Evolutionary conservation across 2,797 vertebrate species (phyloP).

Genomic region (Microchirus variegatus): DNA sequence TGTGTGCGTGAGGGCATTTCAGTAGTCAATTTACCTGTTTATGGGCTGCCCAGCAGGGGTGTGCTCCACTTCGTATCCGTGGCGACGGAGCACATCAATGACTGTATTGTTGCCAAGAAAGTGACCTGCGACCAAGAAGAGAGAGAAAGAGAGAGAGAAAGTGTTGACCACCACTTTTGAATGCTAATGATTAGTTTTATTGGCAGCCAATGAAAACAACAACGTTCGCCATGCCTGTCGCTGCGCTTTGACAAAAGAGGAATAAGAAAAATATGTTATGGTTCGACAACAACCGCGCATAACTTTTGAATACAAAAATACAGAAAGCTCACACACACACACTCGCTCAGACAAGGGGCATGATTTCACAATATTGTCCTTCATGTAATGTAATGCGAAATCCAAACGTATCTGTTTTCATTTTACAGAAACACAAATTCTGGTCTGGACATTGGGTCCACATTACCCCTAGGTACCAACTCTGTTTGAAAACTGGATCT

Average conservation of each 20-base stretch:
- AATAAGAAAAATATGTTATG: too few relatives aligned
- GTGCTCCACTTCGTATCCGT: conserved; percentile 90
- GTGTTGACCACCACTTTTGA: conserved; percentile 10
- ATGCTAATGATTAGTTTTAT: conserved; percentile 17
- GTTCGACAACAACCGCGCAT: too few relatives aligned
- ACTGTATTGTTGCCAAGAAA: conserved; percentile 93
- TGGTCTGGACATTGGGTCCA: too few relatives aligned
- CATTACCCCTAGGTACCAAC: too few relatives aligned
- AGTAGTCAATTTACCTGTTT: conserved; percentile 80
- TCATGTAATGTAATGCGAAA: too few relatives aligned
- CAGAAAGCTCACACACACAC: too few relatives aligned
- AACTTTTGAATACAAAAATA: too few relatives aligned
- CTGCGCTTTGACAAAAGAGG: not conserved
- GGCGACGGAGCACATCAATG: conserved; percentile 87
- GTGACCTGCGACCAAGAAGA: conserved; percentile 81
- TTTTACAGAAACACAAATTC: too few relatives aligned
- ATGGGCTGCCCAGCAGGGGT: conserved; percentile 86
- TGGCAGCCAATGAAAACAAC: conserved; percentile 4
- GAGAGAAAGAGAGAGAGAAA: conserved; percentile 8
- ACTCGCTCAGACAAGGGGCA: too few relatives aligned
- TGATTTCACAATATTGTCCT: too few relatives aligned
- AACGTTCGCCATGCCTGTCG: not conserved
- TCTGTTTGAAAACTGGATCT: too few relatives aligned
- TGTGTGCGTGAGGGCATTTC: conserved; percentile 13
- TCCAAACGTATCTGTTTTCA: too few relatives aligned